Conservation (phyloP, 2,797 vertebrate genomes). For the Coreius guichenoti region DNA sequence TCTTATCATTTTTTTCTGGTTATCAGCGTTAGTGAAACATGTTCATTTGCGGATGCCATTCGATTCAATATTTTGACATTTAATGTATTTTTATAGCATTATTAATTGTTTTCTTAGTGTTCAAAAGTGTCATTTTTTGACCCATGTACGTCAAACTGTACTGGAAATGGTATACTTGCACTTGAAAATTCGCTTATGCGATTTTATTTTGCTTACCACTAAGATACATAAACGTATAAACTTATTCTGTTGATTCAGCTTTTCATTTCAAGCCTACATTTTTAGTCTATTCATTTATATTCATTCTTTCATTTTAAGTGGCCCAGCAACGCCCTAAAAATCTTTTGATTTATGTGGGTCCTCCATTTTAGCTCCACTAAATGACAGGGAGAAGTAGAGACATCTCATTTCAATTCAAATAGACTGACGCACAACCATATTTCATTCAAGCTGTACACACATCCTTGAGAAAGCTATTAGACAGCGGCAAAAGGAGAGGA, state of each 20-base stretch:
- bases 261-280: not conserved
- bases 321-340: constrained; percentile 26
- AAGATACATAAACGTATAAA: not conserved
- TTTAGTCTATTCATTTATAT: constrained; percentile 40
- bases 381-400: constrained; percentile 63
- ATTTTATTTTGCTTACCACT: constrained; percentile 16
- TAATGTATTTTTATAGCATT: not conserved
- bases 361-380: constrained; percentile 38
- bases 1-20: too few relatives aligned
- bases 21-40: not conserved
- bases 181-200: not conserved
- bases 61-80: too few relatives aligned
- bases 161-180: not conserved
- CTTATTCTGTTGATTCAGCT: constrained; percentile 30
- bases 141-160: not conserved
- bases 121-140: not conserved
- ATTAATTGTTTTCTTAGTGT: not conserved
- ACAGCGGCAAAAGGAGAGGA: constrained; percentile 69
- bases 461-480: constrained; percentile 70
- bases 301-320: constrained; percentile 42
- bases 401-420: constrained; percentile 71
- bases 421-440: constrained; percentile 68
- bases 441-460: constrained; percentile 65
- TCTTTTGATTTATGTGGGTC: constrained; percentile 15
- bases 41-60: not conserved